Base-by-base conservation (phyloP, 2,888 invertebrate genomes). In the Acronicta aceris region DNA sequence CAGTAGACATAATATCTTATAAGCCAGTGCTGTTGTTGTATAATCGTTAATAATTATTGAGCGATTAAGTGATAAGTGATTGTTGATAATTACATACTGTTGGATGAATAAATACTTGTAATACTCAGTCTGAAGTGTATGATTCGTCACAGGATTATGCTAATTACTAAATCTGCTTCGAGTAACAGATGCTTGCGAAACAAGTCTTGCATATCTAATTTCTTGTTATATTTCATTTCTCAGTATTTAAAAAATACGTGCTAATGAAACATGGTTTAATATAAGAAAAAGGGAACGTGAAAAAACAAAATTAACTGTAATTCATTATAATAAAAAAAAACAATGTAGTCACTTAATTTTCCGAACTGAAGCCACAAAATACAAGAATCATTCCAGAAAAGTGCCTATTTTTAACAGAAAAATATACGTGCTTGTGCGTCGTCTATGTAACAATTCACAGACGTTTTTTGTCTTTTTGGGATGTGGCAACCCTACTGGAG, bases 151-250 rank as follows among this genome's bases (percentile, higher is more conserved):
- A n/a, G n/a, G n/a, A 68, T 73, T 81, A 81, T 81, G 81, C 70
- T 78, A 80, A 81, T 77, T 77, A 70, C 65, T 64, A 68, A 71
- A 74, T 81, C 73, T 76, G 77, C 70, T 73, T 41, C 45, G 25
- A 54, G 68, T 36, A 69, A n/a, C 70, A 69, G 74, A 76, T 76
- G 77, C 50, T 13, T 46, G 41, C 27, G 42, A 45, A 60, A 74
- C 74, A 69, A 54, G 65, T 15, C 56, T 56, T 76, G 69, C 77
- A 74, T 76, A 69, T 55, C 60, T 41, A 73, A 69, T 54, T 50
- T 61, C 45, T 63, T 49, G 42, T 33, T 43, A 50, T 45, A 58
- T 65, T 73, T 52, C 15, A 53, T 73, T 61, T 59, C 17, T 12
- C 8, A 38, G 38, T 49, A 49, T 53, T 53, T n/a, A 27, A 48